Percentiles rank a stretch among this genome's conserved stretches.
Conservation (phyloP, 2,888 invertebrate genomes). For the Eristalis arbustorum region DNA sequence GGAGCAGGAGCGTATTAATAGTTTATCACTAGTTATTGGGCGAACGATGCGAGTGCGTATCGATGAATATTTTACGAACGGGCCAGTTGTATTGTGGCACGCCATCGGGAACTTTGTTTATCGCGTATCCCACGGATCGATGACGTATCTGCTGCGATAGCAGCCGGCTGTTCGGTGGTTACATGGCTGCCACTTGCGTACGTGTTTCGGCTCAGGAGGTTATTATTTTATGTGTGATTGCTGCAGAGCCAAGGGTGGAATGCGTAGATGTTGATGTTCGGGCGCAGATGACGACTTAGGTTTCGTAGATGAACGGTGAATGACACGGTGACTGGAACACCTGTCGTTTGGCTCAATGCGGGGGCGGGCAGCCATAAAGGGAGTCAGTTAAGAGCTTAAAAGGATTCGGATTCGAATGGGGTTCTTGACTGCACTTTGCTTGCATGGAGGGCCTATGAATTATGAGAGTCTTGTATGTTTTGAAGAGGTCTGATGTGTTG, state of each 20-base stretch:
- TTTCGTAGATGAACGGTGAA: not conserved
- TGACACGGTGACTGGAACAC: not conserved
- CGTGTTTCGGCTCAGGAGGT: not conserved
- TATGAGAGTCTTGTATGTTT: no score
- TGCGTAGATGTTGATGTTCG: not conserved
- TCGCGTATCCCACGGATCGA: not conserved
- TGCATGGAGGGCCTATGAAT: no score
- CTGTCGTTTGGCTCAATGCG: not conserved
- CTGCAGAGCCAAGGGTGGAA: not conserved
- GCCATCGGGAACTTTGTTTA: not conserved
- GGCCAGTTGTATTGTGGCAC: not conserved
- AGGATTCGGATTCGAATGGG: not conserved
- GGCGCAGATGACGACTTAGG: not conserved
- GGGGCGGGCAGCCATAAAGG: no score
- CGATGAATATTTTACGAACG: not conserved
- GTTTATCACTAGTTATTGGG: slow-evolving; percentile 16
- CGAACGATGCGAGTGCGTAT: slow-evolving; percentile 12
- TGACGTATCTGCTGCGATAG: slow-evolving; percentile 30
- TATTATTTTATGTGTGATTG: not conserved
- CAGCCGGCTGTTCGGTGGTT: slow-evolving; percentile 1
- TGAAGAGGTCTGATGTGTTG: no score
- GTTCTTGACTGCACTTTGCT: not conserved
- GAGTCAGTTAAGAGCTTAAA: not conserved
- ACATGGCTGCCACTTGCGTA: not conserved
- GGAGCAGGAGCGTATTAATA: not conserved